phyloP scores from a whole-genome alignment of 37 sponge, comb jelly and placozoan genomes.

The Theonella swinhoei region DNA sequence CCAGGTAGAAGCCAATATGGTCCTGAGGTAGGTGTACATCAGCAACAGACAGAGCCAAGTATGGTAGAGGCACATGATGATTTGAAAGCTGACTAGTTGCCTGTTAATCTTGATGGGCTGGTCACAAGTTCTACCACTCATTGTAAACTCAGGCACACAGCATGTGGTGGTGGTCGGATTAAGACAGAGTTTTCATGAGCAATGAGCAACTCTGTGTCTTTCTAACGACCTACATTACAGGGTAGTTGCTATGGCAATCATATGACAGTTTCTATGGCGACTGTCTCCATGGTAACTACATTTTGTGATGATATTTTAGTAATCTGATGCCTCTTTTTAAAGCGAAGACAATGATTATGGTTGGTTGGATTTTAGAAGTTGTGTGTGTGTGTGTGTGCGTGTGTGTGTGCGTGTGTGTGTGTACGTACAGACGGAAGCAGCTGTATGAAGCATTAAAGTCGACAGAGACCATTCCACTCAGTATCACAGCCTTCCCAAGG shows the following conservation, averaged over 20 bases:
- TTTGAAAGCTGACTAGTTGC: not conserved
- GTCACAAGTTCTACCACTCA: slow-evolving; percentile 4
- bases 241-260: not conserved
- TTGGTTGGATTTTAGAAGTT: too few species aligned
- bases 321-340: slow-evolving; percentile 48
- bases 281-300: too few species aligned
- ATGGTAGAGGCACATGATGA: slow-evolving; percentile 12
- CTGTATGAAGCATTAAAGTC: slow-evolving; percentile 49
- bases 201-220: not conserved
- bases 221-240: not conserved
- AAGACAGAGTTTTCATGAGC: too few species aligned
- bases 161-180: not conserved
- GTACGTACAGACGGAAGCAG: slow-evolving; percentile 52
- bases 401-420: not conserved
- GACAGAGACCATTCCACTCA: slow-evolving; percentile 53
- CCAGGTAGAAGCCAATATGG: slow-evolving; percentile 88
- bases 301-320: slow-evolving; percentile 50
- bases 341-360: too few species aligned
- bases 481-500: slow-evolving; percentile 82
- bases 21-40: slow-evolving; percentile 54
- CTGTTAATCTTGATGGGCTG: slow-evolving; percentile 50
- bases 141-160: slow-evolving; percentile 54
- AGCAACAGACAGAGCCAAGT: not conserved
- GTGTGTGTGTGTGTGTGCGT: slow-evolving; percentile 24
- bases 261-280: too few species aligned